Conservation (phyloP, 2,888 invertebrate genomes). For the Drosophila lutescens region DNA sequence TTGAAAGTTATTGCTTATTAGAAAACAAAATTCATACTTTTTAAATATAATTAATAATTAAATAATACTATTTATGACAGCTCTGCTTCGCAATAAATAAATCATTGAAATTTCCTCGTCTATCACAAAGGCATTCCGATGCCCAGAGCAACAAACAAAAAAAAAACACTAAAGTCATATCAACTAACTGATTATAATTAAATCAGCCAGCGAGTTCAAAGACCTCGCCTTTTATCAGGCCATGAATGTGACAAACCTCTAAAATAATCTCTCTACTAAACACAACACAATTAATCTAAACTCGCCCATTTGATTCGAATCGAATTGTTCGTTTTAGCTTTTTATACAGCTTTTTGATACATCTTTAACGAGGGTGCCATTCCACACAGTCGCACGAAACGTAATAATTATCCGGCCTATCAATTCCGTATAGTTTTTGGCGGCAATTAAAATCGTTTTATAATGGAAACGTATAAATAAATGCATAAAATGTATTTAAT, state of each 20-base stretch:
- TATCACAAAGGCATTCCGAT: not conserved
- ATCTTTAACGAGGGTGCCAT: slow-evolving; percentile 26
- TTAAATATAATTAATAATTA: too few species aligned
- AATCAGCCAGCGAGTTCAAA: slow-evolving; percentile 10
- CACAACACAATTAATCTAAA: slow-evolving; percentile 4
- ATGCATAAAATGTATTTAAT: slow-evolving; percentile 55
- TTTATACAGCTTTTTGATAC: slow-evolving; percentile 17
- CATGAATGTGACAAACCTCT: not conserved
- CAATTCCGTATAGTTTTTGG: slow-evolving; percentile 20
- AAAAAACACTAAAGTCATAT: not conserved
- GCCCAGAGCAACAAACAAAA: too few species aligned
- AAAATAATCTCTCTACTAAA: slow-evolving; percentile 2
- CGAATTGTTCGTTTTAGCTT: slow-evolving; percentile 10
- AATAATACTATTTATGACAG: too few species aligned
- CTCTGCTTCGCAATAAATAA: not conserved
- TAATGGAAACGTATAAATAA: slow-evolving; percentile 29
- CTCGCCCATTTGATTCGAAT: slow-evolving; percentile 10
- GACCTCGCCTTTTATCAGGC: slow-evolving; percentile 9
- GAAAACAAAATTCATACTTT: too few species aligned
- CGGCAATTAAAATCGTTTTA: slow-evolving; percentile 61
- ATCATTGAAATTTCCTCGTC: too few species aligned
- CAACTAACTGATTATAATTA: slow-evolving; percentile 6
- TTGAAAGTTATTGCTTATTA: too few species aligned
- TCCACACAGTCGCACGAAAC: slow-evolving; percentile 13
- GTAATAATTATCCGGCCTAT: slow-evolving; percentile 37